phyloP scores from a whole-genome alignment of 2,888 invertebrate species.

The Fissipunctia ypsillon region DNA sequence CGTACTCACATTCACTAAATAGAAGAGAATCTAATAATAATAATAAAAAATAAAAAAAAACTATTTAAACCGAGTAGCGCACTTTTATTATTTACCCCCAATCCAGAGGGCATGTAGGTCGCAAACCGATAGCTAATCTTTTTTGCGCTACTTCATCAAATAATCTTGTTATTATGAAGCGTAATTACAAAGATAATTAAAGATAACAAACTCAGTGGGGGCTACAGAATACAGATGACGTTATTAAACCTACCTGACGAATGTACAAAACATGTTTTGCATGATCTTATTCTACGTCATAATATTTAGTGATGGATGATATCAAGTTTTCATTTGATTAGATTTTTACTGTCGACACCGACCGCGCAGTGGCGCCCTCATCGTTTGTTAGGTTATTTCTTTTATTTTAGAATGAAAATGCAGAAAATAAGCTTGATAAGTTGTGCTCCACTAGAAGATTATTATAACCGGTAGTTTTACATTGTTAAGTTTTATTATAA shows the following conservation, averaged over 20 bases:
- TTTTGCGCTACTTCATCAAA: slow-evolving; percentile 11
- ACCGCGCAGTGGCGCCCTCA: no score
- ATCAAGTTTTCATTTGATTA: not conserved
- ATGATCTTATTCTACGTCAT: slow-evolving; percentile 23
- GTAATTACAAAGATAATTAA: not conserved
- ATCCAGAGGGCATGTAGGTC: slow-evolving; percentile 4
- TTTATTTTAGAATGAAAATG: no score
- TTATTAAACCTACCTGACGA: not conserved
- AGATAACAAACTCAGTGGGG: slow-evolving; percentile 55
- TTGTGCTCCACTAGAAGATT: no score
- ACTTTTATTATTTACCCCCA: not conserved
- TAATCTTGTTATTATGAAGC: slow-evolving; percentile 23
- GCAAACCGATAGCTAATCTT: slow-evolving; percentile 12
- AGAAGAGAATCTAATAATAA: no score
- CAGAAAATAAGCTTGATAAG: no score
- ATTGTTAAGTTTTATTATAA: no score
- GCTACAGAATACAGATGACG: slow-evolving; percentile 27
- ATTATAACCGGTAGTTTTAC: no score
- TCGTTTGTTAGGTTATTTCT: no score
- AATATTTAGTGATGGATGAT: not conserved
- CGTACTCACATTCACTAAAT: no score
- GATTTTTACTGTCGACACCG: no score
- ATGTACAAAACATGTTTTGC: slow-evolving; percentile 52
- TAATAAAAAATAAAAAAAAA: no score
- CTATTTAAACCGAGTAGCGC: no score